Evolutionary conservation across 2,888 invertebrate species (phyloP).

Genomic region (Acrocyrtus sp.): DNA sequence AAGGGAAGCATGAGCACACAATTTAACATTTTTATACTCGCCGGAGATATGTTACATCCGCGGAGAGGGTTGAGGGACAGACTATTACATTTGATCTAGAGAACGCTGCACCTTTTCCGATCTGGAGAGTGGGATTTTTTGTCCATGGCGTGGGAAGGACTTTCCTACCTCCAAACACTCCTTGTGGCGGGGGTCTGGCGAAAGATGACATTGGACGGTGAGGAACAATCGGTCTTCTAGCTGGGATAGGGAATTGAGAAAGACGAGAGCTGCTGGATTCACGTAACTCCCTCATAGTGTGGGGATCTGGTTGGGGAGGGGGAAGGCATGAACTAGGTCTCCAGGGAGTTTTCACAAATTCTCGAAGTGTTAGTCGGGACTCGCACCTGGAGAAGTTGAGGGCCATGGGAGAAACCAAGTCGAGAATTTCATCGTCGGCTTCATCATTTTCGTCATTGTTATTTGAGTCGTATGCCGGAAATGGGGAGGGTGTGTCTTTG

Average conservation of each 20-base stretch:
- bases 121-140: slow-evolving; percentile 40
- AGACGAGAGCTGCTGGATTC: slow-evolving; percentile 15
- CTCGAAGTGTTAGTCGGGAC: slow-evolving; percentile 50
- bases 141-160: slow-evolving; percentile 45
- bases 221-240: slow-evolving; percentile 16
- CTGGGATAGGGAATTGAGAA: slow-evolving; percentile 32
- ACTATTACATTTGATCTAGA: slow-evolving; percentile 47
- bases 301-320: not conserved
- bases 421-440: slow-evolving; percentile 31
- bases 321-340: slow-evolving; percentile 28
- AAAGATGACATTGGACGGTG: slow-evolving; percentile 33
- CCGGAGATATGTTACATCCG: slow-evolving; percentile 59
- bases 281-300: slow-evolving; percentile 7
- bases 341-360: slow-evolving; percentile 59
- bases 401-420: slow-evolving; percentile 2
- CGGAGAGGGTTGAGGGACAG: slow-evolving; percentile 57
- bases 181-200: slow-evolving; percentile 31
- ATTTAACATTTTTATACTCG: no score
- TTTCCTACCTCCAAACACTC: slow-evolving; percentile 42
- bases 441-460: slow-evolving; percentile 27
- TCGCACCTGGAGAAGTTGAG: slow-evolving; percentile 26
- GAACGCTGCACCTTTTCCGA: slow-evolving; percentile 46
- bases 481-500: not conserved
- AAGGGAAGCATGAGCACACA: no score
- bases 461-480: slow-evolving; percentile 2